These are phyloP conservation scores for Leptinotarsa defecta DNA, from an alignment of 1,140 invertebrate genomes.

Conservation along the genomic window DNA sequence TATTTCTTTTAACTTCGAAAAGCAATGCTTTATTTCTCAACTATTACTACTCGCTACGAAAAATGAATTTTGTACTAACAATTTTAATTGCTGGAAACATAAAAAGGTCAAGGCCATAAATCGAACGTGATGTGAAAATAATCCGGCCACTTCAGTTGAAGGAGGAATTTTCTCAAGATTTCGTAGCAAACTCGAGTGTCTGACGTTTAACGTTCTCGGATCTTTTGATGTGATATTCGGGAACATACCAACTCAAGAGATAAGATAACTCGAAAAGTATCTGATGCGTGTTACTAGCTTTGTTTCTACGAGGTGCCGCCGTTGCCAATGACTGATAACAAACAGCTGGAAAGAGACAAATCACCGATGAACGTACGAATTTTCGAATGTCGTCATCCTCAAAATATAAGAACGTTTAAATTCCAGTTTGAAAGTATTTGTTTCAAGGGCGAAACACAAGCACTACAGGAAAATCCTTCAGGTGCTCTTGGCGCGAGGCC, in stretches of 20 bases:
- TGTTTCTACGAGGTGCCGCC: neutral
- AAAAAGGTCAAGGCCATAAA: neutral
- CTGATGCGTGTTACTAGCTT: neutral
- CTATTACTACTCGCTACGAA: too few species aligned
- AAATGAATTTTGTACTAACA: too few species aligned
- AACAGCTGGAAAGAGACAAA: neutral
- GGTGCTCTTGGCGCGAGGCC: too few species aligned
- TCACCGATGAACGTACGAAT: too few species aligned
- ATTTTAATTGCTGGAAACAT: too few species aligned
- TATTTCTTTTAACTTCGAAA: too few species aligned
- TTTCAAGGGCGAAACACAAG: too few species aligned
- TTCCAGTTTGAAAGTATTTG: too few species aligned
- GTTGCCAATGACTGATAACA: constrained; percentile 3
- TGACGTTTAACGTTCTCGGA: neutral
- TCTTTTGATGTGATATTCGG: neutral
- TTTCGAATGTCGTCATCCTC: too few species aligned
- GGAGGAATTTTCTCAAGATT: constrained; percentile 1
- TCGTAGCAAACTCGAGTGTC: neutral
- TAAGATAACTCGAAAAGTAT: neutral
- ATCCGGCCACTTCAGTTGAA: neutral
- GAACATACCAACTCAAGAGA: neutral
- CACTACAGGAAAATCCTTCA: too few species aligned
- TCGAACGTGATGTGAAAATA: constrained; percentile 4
- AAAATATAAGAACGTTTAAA: too few species aligned
- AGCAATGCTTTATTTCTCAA: too few species aligned